A percentile compares a stretch with the other conserved stretches of the same genome.
phyloP scores from a whole-genome alignment of 2,113 vertebrate genomes.

The Alexandromys fortis region DNA sequence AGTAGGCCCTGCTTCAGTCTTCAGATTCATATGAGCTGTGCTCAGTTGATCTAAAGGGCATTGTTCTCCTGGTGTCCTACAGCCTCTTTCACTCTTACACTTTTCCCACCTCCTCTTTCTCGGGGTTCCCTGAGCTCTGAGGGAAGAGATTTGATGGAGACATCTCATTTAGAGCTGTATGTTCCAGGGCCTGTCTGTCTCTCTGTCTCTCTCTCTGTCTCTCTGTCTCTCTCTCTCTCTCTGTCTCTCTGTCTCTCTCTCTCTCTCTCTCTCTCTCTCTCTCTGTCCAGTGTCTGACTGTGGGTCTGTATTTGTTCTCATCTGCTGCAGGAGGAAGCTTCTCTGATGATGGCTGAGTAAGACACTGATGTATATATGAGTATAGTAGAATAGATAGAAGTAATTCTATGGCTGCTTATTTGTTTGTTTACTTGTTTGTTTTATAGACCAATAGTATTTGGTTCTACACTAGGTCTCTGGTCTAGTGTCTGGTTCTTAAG shows the following conservation, averaged over 20 bases:
- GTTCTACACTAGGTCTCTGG: not conserved
- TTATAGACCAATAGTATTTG: not conserved
- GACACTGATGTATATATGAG: not conserved
- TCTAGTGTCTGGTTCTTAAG: not conserved
- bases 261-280: too few relatives aligned
- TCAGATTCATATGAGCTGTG: not conserved
- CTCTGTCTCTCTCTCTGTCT: too few relatives aligned
- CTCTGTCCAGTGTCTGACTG: not conserved
- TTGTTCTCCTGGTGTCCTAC: not conserved
- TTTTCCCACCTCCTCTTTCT: not conserved
- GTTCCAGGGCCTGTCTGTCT: not conserved
- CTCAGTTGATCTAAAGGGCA: not conserved
- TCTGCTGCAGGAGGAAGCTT: not conserved
- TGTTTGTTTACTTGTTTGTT: not conserved
- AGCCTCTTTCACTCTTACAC: not conserved
- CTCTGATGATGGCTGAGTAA: not conserved
- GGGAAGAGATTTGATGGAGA: not conserved
- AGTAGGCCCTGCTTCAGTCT: not conserved
- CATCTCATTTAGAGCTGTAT: not conserved
- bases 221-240: too few relatives aligned
- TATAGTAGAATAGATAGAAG: not conserved
- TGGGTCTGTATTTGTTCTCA: not conserved
- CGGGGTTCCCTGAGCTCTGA: not conserved
- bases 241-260: too few relatives aligned
- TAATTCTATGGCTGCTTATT: not conserved